Base-by-base conservation (phyloP, 2,797 vertebrate genomes). In the Myripristis jacobus region DNA sequence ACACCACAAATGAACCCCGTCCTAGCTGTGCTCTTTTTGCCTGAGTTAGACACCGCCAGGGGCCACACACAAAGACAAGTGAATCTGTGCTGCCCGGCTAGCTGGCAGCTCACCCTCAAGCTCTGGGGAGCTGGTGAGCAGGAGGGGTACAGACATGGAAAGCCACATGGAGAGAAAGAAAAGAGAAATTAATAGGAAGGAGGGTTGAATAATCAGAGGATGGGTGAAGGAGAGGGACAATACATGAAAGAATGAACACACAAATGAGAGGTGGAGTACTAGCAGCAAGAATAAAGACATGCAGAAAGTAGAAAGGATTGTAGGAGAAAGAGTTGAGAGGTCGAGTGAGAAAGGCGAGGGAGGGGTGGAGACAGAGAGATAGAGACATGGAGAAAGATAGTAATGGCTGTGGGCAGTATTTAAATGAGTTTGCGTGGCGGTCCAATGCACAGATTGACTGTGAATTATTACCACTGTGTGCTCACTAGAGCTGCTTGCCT, bases 381-480 rank as follows among this genome's bases (percentile, higher is more conserved):
- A 69, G 68, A 82, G 64, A 81, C 57, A 65, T 18, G 29, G 81
- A 89, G 70, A 76, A 76, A 73, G 79, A 53, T 56, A 60, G 70
- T 77, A 76, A 83, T 80, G 77, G 80, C 91, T 92, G 76, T 80
- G 80, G 85, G 90, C 85, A 68, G 79, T 92, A 89, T 93, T 91
- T 84, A 91, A 91, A 92, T 92, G 84, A 92, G 81, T 70, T 38
- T 81, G 57, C 18, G 47, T 2, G 70, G 87, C 54, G 80, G 79
- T 89, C 63, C 85, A 88, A 87, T 79, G 69, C 81, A 80, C 72
- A 73, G 85, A 85, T 80, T 87, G 81, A 76, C 79, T 89, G 83
- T 90, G 86, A 88, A 80, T 91, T 84, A 87, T 88, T 83, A 85
- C 76, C 79, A 80, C 83, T 78, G 77, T 80, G 70, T 80, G 82